Conservation (phyloP, 2,113 vertebrate species). For the Panthera tigris region DNA sequence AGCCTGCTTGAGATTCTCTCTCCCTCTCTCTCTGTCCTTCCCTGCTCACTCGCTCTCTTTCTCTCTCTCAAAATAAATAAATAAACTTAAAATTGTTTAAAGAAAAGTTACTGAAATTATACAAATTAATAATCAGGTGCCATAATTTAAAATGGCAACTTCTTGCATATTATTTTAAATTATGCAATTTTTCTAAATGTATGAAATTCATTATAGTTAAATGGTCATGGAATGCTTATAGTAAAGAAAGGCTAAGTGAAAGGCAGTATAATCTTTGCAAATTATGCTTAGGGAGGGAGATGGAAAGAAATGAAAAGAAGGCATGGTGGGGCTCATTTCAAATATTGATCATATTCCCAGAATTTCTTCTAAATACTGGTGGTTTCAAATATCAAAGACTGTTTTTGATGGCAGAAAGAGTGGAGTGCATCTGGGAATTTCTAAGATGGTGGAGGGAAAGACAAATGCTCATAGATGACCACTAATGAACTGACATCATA, state of each 20-base stretch:
- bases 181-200: background rate
- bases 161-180: background rate
- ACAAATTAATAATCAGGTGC: background rate
- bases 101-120: background rate
- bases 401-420: slow-evolving; percentile 24
- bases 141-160: background rate
- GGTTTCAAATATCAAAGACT: slow-evolving; percentile 42
- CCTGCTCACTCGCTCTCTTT: too few species aligned
- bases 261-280: background rate
- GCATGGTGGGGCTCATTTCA: background rate
- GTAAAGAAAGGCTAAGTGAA: background rate
- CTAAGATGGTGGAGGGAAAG: background rate
- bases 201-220: background rate
- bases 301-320: background rate
- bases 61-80: too few species aligned
- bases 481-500: background rate
- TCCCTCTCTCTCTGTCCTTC: too few species aligned
- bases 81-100: too few species aligned
- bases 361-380: slow-evolving; percentile 8
- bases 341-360: slow-evolving; percentile 20
- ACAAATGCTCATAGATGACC: background rate
- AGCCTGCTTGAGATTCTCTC: too few species aligned
- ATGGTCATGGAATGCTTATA: background rate
- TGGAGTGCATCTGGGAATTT: background rate
- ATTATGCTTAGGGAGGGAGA: background rate